Percentiles rank a stretch among this genome's conserved stretches.
Conservation (phyloP, 2,888 invertebrate genomes). For the Agonopterix heracliana region DNA sequence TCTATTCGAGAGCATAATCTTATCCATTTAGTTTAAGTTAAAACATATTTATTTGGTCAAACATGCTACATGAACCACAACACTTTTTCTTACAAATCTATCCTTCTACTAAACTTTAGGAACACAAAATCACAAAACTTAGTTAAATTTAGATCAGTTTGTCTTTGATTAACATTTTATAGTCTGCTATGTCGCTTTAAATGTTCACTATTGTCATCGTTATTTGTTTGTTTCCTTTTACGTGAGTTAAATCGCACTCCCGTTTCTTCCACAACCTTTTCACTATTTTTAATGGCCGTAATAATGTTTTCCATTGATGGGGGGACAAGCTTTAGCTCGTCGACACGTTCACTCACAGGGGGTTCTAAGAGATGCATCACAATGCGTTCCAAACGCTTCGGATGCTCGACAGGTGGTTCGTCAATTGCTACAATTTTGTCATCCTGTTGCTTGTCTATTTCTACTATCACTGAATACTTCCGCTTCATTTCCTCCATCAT, state of each 20-base stretch:
- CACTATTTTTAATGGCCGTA: conserved; percentile 65
- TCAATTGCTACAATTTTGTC: conserved; percentile 34
- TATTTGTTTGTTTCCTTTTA: conserved; percentile 53
- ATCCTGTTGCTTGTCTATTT: conserved; percentile 59
- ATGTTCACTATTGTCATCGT: conserved; percentile 34
- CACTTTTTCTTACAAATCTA: not conserved
- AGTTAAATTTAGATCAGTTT: conserved; percentile 8
- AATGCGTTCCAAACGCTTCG: conserved; percentile 81
- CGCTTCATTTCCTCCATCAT: conserved; percentile 87
- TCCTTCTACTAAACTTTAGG: conserved; percentile 17
- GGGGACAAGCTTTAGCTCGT: conserved; percentile 57
- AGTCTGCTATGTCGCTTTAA: conserved; percentile 49
- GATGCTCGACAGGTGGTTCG: conserved; percentile 80
- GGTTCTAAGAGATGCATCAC: conserved; percentile 79
- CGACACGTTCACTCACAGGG: conserved; percentile 43
- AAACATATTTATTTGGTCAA: conserved; percentile 2
- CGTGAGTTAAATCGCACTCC: conserved; percentile 61
- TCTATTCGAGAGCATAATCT: no score
- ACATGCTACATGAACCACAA: not conserved
- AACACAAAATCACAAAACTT: conserved; percentile 28
- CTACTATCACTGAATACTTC: conserved; percentile 83
- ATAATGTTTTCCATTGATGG: conserved; percentile 69
- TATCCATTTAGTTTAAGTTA: not conserved
- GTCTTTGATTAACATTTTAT: conserved; percentile 3
- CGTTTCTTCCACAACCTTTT: conserved; percentile 60